phyloP scores from a whole-genome alignment of 2,113 vertebrate species.

The Phylloscopus trochiloides region DNA sequence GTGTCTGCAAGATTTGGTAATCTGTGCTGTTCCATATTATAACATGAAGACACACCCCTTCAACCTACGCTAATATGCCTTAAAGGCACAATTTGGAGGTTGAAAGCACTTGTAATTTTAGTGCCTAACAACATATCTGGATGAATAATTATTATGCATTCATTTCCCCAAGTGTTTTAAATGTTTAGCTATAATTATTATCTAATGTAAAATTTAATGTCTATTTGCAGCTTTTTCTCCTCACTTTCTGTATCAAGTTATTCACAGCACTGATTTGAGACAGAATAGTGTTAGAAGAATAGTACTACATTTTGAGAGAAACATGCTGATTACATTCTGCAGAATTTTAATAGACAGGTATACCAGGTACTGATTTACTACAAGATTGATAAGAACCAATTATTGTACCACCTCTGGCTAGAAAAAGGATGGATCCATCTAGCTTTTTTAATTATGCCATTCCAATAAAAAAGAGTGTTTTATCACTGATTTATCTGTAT shows the following conservation, averaged over 20 bases:
- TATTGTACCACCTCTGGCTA: not conserved
- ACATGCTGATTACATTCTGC: not conserved
- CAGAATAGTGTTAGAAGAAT: not conserved
- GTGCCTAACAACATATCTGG: not conserved
- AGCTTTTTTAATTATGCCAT: not conserved
- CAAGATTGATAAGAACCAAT: not conserved
- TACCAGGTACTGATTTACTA: not conserved
- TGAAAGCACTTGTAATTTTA: slow-evolving; percentile 15
- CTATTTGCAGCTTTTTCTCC: not conserved
- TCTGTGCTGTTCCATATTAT: not conserved
- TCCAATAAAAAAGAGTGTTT: not conserved
- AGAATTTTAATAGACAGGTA: not conserved
- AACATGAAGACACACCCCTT: not conserved
- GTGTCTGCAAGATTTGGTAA: not conserved
- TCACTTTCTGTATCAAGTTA: not conserved
- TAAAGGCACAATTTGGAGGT: not conserved
- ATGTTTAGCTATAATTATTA: slow-evolving; percentile 13
- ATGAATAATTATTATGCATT: not conserved
- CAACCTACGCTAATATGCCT: not conserved
- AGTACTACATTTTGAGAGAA: not conserved
- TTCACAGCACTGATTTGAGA: not conserved
- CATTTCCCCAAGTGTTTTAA: not conserved
- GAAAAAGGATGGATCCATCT: not conserved
- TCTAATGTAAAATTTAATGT: not conserved
- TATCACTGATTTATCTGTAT: not conserved